Evolutionary conservation across 2,888 invertebrate genomes (phyloP), one percentile per base, ranked within the genome.

Genomic region (Ophion ellenae): DNA sequence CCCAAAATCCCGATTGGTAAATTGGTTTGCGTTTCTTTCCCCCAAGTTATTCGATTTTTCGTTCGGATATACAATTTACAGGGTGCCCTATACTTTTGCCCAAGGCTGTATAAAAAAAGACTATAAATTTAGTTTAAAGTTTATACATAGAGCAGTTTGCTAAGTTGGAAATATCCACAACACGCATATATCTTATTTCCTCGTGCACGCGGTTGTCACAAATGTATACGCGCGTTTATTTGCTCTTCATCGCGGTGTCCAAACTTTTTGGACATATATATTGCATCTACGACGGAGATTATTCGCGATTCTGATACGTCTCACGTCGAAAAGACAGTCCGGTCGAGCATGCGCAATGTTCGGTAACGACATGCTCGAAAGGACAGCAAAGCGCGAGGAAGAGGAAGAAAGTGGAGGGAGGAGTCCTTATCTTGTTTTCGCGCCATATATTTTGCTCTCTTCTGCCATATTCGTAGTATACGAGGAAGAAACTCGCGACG

Each of bases 271-370:
- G 66, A 40, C 64, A 36, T 66, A 32, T 89, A 89, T 91, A 40
- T 91, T 90, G 86, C 89, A 66, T 66, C 89, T 91, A 89, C 86
- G n/a, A 70, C 79, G 81, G 87, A 81, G 89, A 90, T 90, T 90
- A 90, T 89, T 88, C 81, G 57, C 67, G 79, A 70, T 57, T 53
- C 81, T 69, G 85, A 85, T 86, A 76, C 81, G 85, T 83, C 83
- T 40, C 76, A 78, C 82, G 86, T 81, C 80, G 80, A 66, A 40
- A 75, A 64, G 69, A 47, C 59, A 59, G 73, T 81, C 71, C 71
- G 76, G 69, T 66, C 78, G 47, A 28, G 61, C 20, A 73, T 47
- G 67, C 20, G 59, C 69, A 24, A 53, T 64, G 57, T 67, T 67
- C 67, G 24, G 69, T 17, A 45, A 69, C 61, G 45, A 64, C 17